A percentile compares a stretch with the other conserved stretches of the same genome.
Conservation (phyloP, 2,113 vertebrate species). For the Gavia stellata region DNA sequence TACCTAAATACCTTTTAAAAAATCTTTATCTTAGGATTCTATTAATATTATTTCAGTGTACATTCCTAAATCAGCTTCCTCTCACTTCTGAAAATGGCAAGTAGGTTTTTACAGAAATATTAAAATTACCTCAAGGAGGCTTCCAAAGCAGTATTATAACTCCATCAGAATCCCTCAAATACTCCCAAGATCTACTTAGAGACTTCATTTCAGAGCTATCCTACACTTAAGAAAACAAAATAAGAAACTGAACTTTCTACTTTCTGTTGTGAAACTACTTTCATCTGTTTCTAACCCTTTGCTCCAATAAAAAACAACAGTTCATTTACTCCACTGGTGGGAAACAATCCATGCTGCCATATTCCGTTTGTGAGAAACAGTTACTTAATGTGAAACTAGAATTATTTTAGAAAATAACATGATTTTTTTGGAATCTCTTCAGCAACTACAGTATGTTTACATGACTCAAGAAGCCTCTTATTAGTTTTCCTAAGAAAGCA, state of each 20-base stretch:
- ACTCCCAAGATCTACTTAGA: not conserved
- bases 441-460: not conserved
- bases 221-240: not conserved
- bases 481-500: not conserved
- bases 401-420: not conserved
- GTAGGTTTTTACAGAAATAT: not conserved
- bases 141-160: not conserved
- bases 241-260: not conserved
- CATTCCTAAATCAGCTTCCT: not conserved
- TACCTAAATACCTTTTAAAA: not conserved
- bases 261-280: not conserved
- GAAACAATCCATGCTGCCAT: not conserved
- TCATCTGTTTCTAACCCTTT: not conserved
- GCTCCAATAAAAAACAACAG: not conserved
- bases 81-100: not conserved
- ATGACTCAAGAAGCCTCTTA: not conserved
- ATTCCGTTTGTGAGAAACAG: not conserved
- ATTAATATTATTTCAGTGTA: not conserved
- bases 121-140: not conserved
- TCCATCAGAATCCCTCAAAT: not conserved
- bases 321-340: not conserved
- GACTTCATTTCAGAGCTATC: not conserved
- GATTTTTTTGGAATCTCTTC: not conserved
- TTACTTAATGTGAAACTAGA: not conserved
- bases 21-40: not conserved